These are phyloP conservation scores for Rallus limicola DNA, from an alignment of 2,113 vertebrate species.

Conservation along the genomic window DNA sequence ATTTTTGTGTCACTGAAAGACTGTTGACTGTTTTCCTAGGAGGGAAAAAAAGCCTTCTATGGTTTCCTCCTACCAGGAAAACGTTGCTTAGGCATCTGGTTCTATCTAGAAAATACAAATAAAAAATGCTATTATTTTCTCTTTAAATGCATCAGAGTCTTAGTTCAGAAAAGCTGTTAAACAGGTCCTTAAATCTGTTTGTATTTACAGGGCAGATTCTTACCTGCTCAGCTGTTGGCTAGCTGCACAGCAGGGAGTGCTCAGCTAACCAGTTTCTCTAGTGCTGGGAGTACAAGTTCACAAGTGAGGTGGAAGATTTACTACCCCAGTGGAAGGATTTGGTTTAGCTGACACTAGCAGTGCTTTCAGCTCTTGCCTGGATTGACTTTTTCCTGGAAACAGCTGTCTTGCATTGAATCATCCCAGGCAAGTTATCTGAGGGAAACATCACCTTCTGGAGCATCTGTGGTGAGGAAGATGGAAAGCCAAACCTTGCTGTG, in stretches of 20 bases:
- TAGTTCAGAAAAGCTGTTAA: not conserved
- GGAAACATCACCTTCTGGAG: not conserved
- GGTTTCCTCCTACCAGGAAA: conserved; percentile 2
- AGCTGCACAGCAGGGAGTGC: not conserved
- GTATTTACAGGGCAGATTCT: not conserved
- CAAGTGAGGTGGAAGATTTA: not conserved
- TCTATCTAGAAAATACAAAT: not conserved
- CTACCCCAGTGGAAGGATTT: not conserved
- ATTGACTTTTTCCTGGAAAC: not conserved
- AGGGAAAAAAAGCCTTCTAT: conserved; percentile 17
- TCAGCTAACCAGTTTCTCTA: not conserved
- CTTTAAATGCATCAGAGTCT: not conserved
- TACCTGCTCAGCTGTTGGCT: not conserved
- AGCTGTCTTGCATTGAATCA: not conserved
- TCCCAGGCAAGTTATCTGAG: not conserved
- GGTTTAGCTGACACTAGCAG: not conserved
- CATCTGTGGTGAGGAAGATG: not conserved
- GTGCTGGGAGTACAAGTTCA: not conserved
- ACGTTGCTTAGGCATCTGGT: not conserved
- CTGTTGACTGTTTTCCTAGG: not conserved
- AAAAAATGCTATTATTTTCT: not conserved
- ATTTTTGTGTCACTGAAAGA: conserved; percentile 39
- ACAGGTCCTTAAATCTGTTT: not conserved
- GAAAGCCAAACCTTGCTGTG: not conserved
- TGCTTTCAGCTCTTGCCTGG: not conserved